Evolutionary conservation across 2,888 invertebrate genomes (phyloP), one percentile per base, ranked within the genome.

Genomic region (Zhuqinia jingwanae): DNA sequence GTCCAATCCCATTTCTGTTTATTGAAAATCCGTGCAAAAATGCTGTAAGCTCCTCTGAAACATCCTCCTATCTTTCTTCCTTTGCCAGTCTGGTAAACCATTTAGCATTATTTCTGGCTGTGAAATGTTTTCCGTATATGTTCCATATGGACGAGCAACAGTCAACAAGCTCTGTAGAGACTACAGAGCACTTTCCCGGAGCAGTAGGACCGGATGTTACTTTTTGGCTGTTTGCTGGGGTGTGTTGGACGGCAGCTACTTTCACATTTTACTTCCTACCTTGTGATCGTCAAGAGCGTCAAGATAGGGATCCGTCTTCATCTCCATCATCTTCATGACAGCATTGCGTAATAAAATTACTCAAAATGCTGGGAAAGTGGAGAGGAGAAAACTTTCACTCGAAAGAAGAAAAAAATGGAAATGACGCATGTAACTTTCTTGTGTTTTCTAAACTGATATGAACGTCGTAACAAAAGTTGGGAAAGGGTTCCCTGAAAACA

Each of bases 1-100:
- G 95, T 0, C 95, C 95, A 1, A 93, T 95, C 90, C 95, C 95
- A 45, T 95, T 94, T 91, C 94, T 94, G 50, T 94, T 95, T 75
- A 94, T 94, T 47, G 47, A 50, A 50, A 75, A 75, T 17, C 42
- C 5, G 2, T 15, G 13, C 17, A 45, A n/a, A n/a, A n/a, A 70
- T 58, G 2, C 20, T n/a, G 2, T 5, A 11, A 2, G 3, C 8
- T 2, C 17, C 20, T 10, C 17, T 10, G 17, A 17, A 2, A 8
- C 20, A 20, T n/a, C 3, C 11, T n/a, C 10, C 0, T 93, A 94
- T 87, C 95, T 95, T 0, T 94, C 95, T 30, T 94, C 95, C 88
- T 93, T 94, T 5, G 94, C 94, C 81, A 94, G 95, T 84, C 93
- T 95, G 91, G 93, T 94, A 89, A 95, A 94, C 36, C 94, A 95